Percentiles rank a stretch among this genome's conserved stretches.
Conservation (phyloP, 2,888 invertebrate species). For the Malthinus flaveolus region DNA sequence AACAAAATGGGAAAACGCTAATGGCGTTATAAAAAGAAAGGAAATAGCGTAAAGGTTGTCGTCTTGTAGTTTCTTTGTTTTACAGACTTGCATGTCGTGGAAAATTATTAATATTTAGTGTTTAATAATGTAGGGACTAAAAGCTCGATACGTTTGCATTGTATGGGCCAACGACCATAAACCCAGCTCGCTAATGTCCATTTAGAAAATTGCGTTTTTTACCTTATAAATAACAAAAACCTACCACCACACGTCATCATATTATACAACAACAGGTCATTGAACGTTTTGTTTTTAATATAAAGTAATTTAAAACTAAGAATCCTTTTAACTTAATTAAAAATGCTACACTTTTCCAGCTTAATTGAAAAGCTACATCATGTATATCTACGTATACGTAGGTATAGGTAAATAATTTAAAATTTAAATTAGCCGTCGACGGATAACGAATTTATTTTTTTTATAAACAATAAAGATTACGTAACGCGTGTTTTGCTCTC, state of each 20-base stretch:
- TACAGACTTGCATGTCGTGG: slow-evolving; percentile 20
- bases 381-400: too few species aligned
- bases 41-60: background rate
- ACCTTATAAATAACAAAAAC: slow-evolving; percentile 12
- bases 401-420: too few species aligned
- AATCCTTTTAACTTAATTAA: too few species aligned
- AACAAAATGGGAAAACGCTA: background rate
- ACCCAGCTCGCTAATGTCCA: slow-evolving; percentile 13
- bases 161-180: slow-evolving; percentile 24
- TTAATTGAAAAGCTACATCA: too few species aligned
- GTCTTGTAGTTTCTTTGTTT: slow-evolving; percentile 17
- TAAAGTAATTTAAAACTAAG: too few species aligned
- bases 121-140: background rate
- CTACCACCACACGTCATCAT: background rate
- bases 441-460: too few species aligned
- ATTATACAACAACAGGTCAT: slow-evolving; percentile 2
- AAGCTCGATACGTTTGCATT: slow-evolving; percentile 17
- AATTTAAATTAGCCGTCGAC: too few species aligned
- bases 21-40: background rate
- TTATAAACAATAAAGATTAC: too few species aligned
- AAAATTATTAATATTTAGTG: too few species aligned
- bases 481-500: too few species aligned
- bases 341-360: too few species aligned
- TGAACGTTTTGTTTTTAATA: slow-evolving; percentile 5
- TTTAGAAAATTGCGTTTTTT: slow-evolving; percentile 20